A percentile compares a stretch with the other conserved stretches of the same genome.
phyloP scores from a whole-genome alignment of 2,113 vertebrate species.

The Sterna hirundo region DNA sequence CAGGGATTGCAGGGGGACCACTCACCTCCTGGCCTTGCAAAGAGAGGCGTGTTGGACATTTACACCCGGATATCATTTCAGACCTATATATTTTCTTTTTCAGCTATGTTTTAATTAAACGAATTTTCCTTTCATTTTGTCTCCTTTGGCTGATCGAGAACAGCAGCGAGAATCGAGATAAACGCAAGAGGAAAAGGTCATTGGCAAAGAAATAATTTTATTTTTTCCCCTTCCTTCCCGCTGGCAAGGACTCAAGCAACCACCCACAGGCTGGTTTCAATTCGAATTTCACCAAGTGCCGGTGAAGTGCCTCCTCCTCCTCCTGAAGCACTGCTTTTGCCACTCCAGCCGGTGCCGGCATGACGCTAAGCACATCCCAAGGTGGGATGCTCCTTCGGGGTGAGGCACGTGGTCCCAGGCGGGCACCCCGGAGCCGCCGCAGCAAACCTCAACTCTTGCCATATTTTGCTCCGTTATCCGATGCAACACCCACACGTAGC shows the following conservation, averaged over 20 bases:
- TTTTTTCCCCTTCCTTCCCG: not conserved
- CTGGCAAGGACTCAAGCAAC: not conserved
- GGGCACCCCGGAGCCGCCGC: not conserved
- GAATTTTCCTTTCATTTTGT: not conserved
- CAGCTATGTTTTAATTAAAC: not conserved
- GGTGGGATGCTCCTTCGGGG: not conserved
- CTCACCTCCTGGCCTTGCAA: not conserved
- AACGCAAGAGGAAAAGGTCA: constrained; percentile 1
- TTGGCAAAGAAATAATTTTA: not conserved
- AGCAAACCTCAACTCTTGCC: not conserved
- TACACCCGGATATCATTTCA: not conserved
- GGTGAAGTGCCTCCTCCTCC: not conserved
- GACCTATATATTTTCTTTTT: not conserved
- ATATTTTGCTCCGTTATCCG: not conserved
- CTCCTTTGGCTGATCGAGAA: not conserved
- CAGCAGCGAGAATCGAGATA: not conserved
- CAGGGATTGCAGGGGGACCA: not conserved
- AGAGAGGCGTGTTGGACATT: not conserved
- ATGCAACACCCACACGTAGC: not conserved
- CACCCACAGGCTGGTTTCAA: not conserved
- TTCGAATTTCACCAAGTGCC: not conserved
- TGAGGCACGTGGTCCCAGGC: not conserved
- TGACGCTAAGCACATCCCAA: fast-evolving
- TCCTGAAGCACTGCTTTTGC: not conserved
- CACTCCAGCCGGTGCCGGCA: not conserved